phyloP scores from a whole-genome alignment of 2,888 invertebrate genomes.

The Lymantria monacha region DNA sequence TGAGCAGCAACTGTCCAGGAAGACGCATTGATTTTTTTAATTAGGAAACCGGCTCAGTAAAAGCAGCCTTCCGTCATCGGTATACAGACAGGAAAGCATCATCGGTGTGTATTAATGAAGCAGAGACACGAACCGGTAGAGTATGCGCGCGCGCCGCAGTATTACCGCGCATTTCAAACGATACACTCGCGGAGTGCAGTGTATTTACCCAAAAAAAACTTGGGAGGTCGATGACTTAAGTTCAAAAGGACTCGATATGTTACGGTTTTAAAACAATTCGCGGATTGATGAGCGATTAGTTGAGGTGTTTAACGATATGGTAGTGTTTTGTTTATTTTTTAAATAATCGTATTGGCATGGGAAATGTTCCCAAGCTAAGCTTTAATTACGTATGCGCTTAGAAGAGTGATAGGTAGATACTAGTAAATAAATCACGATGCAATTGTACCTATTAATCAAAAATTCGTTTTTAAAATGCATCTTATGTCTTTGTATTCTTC shows the following conservation, averaged over 20 bases:
- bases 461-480: no score
- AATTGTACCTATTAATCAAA: no score
- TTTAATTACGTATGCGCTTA: background rate
- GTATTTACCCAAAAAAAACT: conserved; percentile 35
- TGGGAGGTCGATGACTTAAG: conserved; percentile 55
- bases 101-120: conserved; percentile 75
- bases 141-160: conserved; percentile 65
- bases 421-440: no score
- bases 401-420: no score
- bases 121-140: conserved; percentile 55
- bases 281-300: conserved; percentile 29
- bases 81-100: conserved; percentile 72
- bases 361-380: no score
- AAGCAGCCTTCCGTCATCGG: conserved; percentile 76
- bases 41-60: conserved; percentile 76
- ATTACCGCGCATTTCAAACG: conserved; percentile 64
- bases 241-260: conserved; percentile 31
- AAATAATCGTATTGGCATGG: conserved; percentile 10
- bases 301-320: conserved; percentile 33
- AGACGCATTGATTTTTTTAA: conserved; percentile 57
- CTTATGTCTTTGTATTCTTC: no score
- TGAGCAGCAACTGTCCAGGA: conserved; percentile 32
- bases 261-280: conserved; percentile 36
- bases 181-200: conserved; percentile 55
- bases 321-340: conserved; percentile 29